phyloP scores from a whole-genome alignment of 2,797 vertebrate genomes.

The Pangasius krempfi region DNA sequence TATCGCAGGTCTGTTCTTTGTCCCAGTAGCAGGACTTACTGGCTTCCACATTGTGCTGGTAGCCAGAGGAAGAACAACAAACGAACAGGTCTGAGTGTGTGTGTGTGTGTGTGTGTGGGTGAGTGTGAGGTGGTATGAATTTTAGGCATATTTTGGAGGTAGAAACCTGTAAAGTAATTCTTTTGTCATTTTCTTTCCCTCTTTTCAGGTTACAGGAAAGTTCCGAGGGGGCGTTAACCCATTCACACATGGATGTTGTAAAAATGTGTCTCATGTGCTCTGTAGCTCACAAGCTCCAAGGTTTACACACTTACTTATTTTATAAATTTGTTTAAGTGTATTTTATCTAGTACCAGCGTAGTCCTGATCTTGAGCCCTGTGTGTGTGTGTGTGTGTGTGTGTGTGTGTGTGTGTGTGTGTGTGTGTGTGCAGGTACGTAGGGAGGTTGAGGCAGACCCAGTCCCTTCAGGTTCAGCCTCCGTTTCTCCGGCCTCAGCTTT shows the following conservation, averaged over 20 bases:
- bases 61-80: conserved; percentile 94
- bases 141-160: background rate
- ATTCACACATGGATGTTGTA: conserved; percentile 93
- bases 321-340: background rate
- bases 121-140: background rate
- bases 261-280: conserved; percentile 91
- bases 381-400: background rate
- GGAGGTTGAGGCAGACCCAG: conserved; percentile 80
- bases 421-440: conserved; percentile 80
- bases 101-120: background rate
- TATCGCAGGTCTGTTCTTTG: conserved; percentile 93
- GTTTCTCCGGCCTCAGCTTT: conserved; percentile 85
- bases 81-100: conserved; percentile 85
- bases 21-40: conserved; percentile 93
- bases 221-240: conserved; percentile 97
- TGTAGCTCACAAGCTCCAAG: conserved; percentile 95
- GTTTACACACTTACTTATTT: conserved; percentile 66
- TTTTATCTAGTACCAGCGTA: background rate
- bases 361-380: background rate
- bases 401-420: background rate
- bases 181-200: background rate
- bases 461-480: conserved; percentile 86
- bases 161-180: background rate
- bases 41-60: conserved; percentile 97
- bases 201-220: conserved; percentile 91